Evolutionary conservation across 2,113 vertebrate species (phyloP).

Genomic region (Chlorodrepanis virens): DNA sequence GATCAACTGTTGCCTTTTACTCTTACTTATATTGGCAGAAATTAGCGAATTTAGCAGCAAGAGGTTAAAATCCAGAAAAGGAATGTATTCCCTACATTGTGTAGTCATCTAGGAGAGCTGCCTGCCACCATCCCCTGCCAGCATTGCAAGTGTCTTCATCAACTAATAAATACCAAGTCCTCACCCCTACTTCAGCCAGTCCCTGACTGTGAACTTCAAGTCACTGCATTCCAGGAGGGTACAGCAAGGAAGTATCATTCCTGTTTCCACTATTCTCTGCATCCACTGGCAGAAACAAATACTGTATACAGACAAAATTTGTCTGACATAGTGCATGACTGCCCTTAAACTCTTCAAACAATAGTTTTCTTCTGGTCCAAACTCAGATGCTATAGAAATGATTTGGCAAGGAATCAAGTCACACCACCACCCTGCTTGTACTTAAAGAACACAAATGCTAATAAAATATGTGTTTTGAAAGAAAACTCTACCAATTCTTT

Average conservation of each 20-base stretch:
- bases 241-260: background rate
- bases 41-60: background rate
- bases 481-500: background rate
- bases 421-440: background rate
- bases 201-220: background rate
- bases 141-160: background rate
- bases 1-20: background rate
- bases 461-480: background rate
- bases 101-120: background rate
- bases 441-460: background rate
- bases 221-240: background rate
- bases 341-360: background rate
- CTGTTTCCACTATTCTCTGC: background rate
- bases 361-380: background rate
- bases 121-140: background rate
- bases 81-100: background rate
- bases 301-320: background rate
- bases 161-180: background rate
- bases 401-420: background rate
- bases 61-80: background rate
- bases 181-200: background rate
- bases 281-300: background rate
- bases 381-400: background rate
- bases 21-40: background rate
- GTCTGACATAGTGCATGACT: background rate